Base-by-base conservation (phyloP, 2,113 vertebrate species). In the Megalops atlanticus region DNA sequence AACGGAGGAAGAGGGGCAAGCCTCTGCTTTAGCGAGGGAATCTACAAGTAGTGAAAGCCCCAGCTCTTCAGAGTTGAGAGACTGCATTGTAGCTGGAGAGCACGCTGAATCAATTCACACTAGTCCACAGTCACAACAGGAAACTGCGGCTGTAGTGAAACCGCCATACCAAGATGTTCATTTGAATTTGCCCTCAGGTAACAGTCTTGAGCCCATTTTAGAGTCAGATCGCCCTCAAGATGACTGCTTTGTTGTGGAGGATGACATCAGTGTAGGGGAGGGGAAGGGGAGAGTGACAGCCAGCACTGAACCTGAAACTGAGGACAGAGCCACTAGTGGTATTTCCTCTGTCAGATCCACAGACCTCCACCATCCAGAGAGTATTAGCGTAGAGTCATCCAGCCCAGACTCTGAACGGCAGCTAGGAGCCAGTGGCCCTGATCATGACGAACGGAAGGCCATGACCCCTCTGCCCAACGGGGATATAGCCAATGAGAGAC, bases 161-260 rank as follows among this genome's bases (percentile, higher is more conserved):
- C 76, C 73, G 43, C 74, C 83, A 6, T 80, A 81, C 15, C 74
- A 86, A 38, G 87, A 90, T 58, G 77, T 77, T 41, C 77, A 54
- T 49, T 58, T 84, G 39, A 81, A 45, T 68, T 68, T 89, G 12
- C 70, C 81, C 6, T 27, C 85, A 15, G 80, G 85, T 38, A 86
- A 74, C 54, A 87, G 54, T 81, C 80, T 91, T 43, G 88, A 92
- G 69, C 86, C 90, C 45, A 89, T 91, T 85, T 77, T 85, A 49
- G 89, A 93, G 83, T 76, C 83, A 1, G 84, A 88, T 15, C 71
- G 52, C 38, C 83, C 68, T 41, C 81, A 79, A 39, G 89, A 88
- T 43, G 77, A 58, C 16, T 24, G 35, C 41, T n/a, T 38, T 24
- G 71, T 81, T 82, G 41, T 49, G 6, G 80, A 80, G 3, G 52